phyloP scores from a whole-genome alignment of 2,888 invertebrate genomes.

The Drosophila melanosoma region DNA sequence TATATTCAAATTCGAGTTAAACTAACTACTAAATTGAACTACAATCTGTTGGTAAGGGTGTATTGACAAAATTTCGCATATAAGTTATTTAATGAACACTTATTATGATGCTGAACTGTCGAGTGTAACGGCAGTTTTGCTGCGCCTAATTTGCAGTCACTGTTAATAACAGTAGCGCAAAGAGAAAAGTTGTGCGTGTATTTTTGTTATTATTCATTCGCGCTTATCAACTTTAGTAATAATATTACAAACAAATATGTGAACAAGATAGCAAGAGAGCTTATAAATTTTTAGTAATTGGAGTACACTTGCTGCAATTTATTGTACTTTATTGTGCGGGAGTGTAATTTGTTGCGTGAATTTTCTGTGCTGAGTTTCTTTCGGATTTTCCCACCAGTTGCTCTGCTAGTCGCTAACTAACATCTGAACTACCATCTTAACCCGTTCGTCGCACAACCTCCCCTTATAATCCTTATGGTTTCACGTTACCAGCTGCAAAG shows the following conservation, averaged over 20 bases:
- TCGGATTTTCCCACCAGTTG: slow-evolving; percentile 36
- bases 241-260: background rate
- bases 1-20: background rate
- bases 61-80: background rate
- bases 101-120: background rate
- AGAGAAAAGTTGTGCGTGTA: slow-evolving; percentile 2
- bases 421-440: background rate
- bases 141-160: background rate
- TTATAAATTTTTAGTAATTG: slow-evolving; percentile 1
- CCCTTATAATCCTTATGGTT: slow-evolving; percentile 35
- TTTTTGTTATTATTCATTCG: slow-evolving; percentile 14
- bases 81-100: no score
- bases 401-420: background rate
- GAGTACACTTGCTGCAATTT: background rate
- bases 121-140: background rate
- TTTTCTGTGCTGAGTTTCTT: slow-evolving; percentile 6
- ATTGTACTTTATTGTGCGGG: slow-evolving; percentile 10
- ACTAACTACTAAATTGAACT: background rate
- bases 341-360: slow-evolving; percentile 1
- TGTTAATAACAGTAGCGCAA: slow-evolving; percentile 4
- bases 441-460: background rate
- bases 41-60: background rate
- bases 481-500: slow-evolving; percentile 56
- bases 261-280: slow-evolving; percentile 22
- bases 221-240: slow-evolving; percentile 20